A percentile compares a stretch with the other conserved stretches of the same genome.
Conservation (phyloP, 1,140 invertebrate genomes). For the Calephelis nemesis region DNA sequence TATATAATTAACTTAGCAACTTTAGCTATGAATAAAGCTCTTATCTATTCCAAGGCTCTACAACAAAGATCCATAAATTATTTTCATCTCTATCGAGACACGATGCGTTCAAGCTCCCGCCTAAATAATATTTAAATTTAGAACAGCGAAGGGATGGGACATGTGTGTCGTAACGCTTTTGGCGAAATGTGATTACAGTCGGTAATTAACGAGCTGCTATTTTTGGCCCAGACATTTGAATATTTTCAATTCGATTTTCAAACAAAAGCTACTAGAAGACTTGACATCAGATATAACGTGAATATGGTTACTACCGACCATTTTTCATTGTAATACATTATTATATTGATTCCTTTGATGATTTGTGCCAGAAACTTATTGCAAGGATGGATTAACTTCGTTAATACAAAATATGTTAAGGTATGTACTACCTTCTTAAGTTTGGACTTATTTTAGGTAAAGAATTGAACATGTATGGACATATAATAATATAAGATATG, state of each 20-base stretch:
- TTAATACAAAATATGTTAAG: too few relatives aligned
- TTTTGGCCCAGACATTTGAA: conserved; percentile 61
- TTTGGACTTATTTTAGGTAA: too few relatives aligned
- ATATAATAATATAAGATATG: too few relatives aligned
- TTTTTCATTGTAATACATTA: conserved; percentile 44
- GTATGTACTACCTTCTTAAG: too few relatives aligned
- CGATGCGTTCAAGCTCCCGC: conserved; percentile 64
- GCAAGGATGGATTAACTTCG: too few relatives aligned
- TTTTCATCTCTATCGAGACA: conserved; percentile 68
- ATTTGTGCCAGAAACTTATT: too few relatives aligned
- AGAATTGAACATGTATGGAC: too few relatives aligned
- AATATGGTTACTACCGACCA: conserved; percentile 13
- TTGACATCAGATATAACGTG: conserved; percentile 43
- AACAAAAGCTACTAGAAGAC: conserved; percentile 45
- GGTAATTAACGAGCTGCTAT: conserved; percentile 74
- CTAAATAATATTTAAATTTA: conserved; percentile 76
- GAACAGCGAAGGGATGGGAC: conserved; percentile 77
- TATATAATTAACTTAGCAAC: too few relatives aligned
- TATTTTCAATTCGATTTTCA: conserved; percentile 58
- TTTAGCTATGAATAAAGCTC: conserved; percentile 11
- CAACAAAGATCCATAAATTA: conserved; percentile 73
- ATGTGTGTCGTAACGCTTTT: conserved; percentile 76
- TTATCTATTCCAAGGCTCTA: conserved; percentile 26
- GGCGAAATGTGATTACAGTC: conserved; percentile 78
- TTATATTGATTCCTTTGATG: too few relatives aligned